Percentiles rank a stretch among this genome's conserved stretches.
These are phyloP conservation scores for Calonectris borealis DNA, from an alignment of 2,113 vertebrate species.

Conservation along the genomic window DNA sequence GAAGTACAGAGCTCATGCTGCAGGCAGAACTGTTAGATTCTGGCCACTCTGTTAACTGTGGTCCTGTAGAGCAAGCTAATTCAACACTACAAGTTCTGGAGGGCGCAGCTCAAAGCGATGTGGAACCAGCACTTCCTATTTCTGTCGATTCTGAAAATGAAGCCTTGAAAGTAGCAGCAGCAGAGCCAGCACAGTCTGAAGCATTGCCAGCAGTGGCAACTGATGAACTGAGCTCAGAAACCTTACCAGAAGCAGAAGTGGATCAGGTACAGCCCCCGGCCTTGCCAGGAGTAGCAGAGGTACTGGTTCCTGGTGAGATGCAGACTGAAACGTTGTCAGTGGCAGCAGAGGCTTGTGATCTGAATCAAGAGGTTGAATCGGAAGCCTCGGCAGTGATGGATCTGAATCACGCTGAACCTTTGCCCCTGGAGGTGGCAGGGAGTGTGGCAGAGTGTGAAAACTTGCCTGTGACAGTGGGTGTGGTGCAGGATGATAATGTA, in stretches of 20 bases:
- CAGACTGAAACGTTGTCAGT: neutral
- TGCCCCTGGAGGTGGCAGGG: neutral
- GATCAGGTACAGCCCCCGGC: neutral
- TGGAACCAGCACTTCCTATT: neutral
- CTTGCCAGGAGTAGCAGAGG: neutral
- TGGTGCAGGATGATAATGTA: neutral
- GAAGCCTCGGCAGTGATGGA: neutral
- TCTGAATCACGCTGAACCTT: neutral
- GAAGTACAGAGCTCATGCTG: neutral
- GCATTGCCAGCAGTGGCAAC: neutral
- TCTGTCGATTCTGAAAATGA: slow-evolving; percentile 3
- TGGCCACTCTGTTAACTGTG: neutral
- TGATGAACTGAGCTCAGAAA: neutral
- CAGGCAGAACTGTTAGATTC: slow-evolving; percentile 14
- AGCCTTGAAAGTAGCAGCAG: neutral
- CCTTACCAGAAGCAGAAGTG: neutral
- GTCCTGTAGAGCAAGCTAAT: neutral
- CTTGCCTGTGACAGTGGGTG: neutral
- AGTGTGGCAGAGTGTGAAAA: neutral
- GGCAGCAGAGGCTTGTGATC: neutral
- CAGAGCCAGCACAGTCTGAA: neutral
- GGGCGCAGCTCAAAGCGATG: neutral
- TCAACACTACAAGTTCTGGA: neutral
- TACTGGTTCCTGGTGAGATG: neutral
- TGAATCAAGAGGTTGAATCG: neutral